phyloP scores from a whole-genome alignment of 2,888 invertebrate species.

The Lymantria dispar region DNA sequence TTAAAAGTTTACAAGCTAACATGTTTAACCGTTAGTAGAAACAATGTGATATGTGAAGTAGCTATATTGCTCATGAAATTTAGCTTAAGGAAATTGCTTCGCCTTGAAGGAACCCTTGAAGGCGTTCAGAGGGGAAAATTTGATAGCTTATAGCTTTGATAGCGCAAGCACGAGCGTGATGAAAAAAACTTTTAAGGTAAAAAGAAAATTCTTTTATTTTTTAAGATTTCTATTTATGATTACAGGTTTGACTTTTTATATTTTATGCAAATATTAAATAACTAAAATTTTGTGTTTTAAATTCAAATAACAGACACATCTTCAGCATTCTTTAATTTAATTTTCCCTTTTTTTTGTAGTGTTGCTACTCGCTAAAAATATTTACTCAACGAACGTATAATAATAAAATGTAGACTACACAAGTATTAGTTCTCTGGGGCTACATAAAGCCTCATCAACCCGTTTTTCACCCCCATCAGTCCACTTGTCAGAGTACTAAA shows the following conservation, averaged over 20 bases:
- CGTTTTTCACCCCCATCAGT: no score
- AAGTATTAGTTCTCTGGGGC: no score
- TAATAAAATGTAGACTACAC: no score
- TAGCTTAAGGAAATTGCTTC: slow-evolving; percentile 78
- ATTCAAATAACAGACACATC: no score
- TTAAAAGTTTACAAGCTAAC: slow-evolving; percentile 51
- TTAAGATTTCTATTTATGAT: slow-evolving; percentile 2
- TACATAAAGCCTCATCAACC: no score
- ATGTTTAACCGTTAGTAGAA: slow-evolving; percentile 48
- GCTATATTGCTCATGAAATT: slow-evolving; percentile 75
- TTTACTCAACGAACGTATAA: no score
- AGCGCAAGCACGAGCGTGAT: slow-evolving; percentile 49
- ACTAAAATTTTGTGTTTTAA: no score
- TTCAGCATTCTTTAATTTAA: no score
- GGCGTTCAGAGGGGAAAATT: slow-evolving; percentile 67
- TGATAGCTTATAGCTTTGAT: slow-evolving; percentile 72
- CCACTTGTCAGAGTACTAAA: neutral
- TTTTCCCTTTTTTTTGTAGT: no score
- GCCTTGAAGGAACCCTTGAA: slow-evolving; percentile 60
- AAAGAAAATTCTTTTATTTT: slow-evolving; percentile 18
- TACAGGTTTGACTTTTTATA: no score
- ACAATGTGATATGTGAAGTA: slow-evolving; percentile 65
- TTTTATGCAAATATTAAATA: no score
- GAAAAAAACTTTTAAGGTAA: slow-evolving; percentile 45
- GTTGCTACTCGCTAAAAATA: no score